A percentile compares a stretch with the other conserved stretches of the same genome.
phyloP scores from a whole-genome alignment of 2,888 invertebrate genomes.

The Polietes domitor region DNA sequence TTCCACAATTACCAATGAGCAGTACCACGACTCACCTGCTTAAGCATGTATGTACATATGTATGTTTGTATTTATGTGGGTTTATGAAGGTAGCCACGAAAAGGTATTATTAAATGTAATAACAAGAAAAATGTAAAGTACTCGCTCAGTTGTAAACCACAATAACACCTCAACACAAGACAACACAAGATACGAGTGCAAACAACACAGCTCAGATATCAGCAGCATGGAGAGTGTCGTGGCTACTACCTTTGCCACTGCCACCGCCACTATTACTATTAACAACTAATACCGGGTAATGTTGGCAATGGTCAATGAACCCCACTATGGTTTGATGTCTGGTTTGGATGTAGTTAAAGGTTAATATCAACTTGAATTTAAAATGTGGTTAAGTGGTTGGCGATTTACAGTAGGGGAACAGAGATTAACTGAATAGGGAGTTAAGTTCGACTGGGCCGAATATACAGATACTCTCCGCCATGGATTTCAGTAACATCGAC shows the following conservation, averaged over 20 bases:
- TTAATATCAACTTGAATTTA: neutral
- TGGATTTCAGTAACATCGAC: too few relatives aligned
- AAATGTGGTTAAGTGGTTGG: neutral
- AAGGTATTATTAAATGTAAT: slow-evolving; percentile 2
- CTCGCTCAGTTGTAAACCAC: slow-evolving; percentile 15
- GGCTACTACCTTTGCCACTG: too few relatives aligned
- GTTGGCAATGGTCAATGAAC: slow-evolving; percentile 12
- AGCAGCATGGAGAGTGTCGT: neutral
- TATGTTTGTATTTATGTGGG: neutral
- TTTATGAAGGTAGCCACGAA: neutral
- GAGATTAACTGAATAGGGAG: too few relatives aligned
- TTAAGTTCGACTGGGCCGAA: too few relatives aligned
- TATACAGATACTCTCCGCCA: too few relatives aligned
- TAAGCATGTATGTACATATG: neutral
- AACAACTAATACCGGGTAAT: neutral
- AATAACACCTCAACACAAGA: neutral
- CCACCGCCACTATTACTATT: too few relatives aligned
- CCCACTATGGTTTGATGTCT: neutral
- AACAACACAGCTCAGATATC: slow-evolving; percentile 5
- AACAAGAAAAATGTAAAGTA: slow-evolving; percentile 13
- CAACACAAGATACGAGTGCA: neutral
- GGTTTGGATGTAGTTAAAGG: neutral
- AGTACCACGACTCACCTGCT: neutral
- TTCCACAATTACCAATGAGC: neutral
- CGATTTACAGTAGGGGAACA: too few relatives aligned